These are phyloP conservation scores for Heliocidaris erythrogramma DNA, from an alignment of 35 echinoderm and acorn worm genomes.

Conservation along the genomic window DNA sequence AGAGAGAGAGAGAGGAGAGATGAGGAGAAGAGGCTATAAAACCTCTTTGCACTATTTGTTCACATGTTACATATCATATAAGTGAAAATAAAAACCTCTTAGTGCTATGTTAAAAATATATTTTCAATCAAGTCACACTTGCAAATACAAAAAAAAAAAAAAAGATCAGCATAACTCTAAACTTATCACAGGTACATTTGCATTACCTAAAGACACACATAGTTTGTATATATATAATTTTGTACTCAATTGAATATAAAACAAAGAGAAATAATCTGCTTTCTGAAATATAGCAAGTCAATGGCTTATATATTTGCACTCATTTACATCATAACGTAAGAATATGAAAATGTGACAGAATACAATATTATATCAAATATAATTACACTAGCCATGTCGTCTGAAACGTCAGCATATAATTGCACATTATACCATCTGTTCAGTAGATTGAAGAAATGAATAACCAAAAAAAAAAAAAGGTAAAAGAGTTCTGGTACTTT, in stretches of 20 bases:
- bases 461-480: not conserved
- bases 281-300: not conserved
- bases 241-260: not conserved
- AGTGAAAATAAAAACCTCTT: not conserved
- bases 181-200: not conserved
- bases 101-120: not conserved
- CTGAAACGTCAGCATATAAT: not conserved
- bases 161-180: not conserved
- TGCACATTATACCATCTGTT: not conserved
- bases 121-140: not conserved
- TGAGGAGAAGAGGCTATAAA: too few relatives aligned
- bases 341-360: not conserved
- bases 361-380: not conserved
- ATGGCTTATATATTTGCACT: constrained; percentile 10
- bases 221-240: not conserved
- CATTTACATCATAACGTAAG: not conserved
- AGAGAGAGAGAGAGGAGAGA: too few relatives aligned
- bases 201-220: not conserved
- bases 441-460: not conserved
- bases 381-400: not conserved
- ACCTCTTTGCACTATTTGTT: too few relatives aligned
- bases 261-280: not conserved
- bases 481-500: not conserved
- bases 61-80: not conserved
- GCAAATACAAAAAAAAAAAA: not conserved